Evolutionary conservation across 2,888 invertebrate species (phyloP).

Genomic region (Drosophila pseudotakahashii): DNA sequence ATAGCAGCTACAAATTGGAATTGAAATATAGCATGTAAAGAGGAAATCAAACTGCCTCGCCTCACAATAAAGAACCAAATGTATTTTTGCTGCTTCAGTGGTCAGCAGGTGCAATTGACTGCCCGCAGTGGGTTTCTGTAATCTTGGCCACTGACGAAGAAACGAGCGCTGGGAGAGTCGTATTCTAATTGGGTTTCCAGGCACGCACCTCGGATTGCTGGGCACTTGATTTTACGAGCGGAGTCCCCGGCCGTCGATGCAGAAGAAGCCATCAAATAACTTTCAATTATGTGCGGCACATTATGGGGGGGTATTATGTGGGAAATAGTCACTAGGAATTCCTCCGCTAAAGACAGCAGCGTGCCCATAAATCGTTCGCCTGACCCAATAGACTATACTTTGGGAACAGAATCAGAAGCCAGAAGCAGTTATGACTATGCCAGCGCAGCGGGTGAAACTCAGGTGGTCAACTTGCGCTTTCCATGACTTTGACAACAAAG

Average conservation of each 20-base stretch:
- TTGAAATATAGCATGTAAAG: neutral
- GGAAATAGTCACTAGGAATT: conserved; percentile 42
- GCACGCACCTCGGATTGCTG: conserved; percentile 58
- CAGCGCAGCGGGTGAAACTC: conserved; percentile 63
- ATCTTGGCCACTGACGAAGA: conserved; percentile 7
- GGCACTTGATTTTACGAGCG: conserved; percentile 58
- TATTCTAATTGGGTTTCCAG: conserved; percentile 66
- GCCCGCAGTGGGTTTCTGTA: conserved; percentile 15
- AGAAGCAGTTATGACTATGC: conserved; percentile 14
- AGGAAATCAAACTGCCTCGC: conserved; percentile 7
- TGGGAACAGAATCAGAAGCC: conserved; percentile 47
- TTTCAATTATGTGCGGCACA: conserved; percentile 71
- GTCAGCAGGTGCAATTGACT: conserved; percentile 52
- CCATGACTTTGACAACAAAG: conserved; percentile 67
- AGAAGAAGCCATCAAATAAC: conserved; percentile 73
- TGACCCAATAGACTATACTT: conserved; percentile 28
- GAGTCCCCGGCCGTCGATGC: conserved; percentile 20
- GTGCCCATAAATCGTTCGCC: conserved; percentile 59
- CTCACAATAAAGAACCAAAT: neutral
- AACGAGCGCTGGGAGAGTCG: conserved; percentile 19
- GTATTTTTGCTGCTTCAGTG: neutral
- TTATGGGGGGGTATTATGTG: conserved; percentile 45
- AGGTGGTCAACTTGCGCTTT: conserved; percentile 68
- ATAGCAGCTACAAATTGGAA: neutral
- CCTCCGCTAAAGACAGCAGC: conserved; percentile 26